Conservation (phyloP, 1,140 invertebrate genomes). For the Caenorhabditis briggsae region DNA sequence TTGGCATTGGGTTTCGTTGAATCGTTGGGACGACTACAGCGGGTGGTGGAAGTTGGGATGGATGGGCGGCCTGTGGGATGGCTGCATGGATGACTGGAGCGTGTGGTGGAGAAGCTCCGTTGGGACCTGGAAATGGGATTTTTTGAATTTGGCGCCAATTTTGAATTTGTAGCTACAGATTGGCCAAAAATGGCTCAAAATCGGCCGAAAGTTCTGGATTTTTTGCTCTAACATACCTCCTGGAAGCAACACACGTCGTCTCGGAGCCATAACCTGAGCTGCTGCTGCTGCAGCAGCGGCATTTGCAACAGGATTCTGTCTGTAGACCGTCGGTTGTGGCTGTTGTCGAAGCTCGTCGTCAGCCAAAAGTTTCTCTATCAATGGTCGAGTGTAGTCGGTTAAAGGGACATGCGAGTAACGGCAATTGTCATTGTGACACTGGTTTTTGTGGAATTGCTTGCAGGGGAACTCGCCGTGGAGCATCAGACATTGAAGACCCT, state of each 20-base stretch:
- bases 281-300: background rate
- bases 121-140: background rate
- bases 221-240: constrained; percentile 16
- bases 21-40: constrained; percentile 57
- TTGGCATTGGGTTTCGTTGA: background rate
- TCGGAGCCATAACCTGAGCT: constrained; percentile 4
- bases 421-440: constrained; percentile 74
- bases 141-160: background rate
- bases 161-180: background rate
- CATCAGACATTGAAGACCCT: constrained; percentile 70
- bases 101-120: constrained; percentile 5
- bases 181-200: background rate
- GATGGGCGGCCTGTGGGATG: background rate
- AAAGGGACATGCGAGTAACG: constrained; percentile 74
- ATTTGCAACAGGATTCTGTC: constrained; percentile 23
- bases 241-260: constrained; percentile 56
- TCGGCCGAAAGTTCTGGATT: background rate
- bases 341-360: constrained; percentile 55
- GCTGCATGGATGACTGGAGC: constrained; percentile 21
- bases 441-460: constrained; percentile 74
- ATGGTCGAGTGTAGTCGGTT: constrained; percentile 72
- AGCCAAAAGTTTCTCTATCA: constrained; percentile 71
- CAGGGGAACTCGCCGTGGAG: constrained; percentile 78
- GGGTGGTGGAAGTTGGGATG: constrained; percentile 51
- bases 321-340: background rate